These are phyloP conservation scores for Egretta garzetta DNA, from an alignment of 2,113 vertebrate genomes.

Conservation along the genomic window DNA sequence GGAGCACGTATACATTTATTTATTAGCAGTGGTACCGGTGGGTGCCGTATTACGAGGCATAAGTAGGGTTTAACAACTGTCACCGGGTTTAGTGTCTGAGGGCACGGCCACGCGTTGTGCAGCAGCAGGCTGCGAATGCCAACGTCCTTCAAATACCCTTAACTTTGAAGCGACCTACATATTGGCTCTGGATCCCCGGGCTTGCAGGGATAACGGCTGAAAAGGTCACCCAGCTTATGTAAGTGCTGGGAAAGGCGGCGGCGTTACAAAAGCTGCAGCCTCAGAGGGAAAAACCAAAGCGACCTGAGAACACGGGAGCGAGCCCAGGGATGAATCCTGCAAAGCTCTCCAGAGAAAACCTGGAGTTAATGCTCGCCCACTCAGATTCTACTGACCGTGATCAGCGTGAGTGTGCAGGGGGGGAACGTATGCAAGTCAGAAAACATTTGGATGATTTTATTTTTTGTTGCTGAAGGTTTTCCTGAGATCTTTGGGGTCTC, in stretches of 20 bases:
- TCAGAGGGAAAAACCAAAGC: background rate
- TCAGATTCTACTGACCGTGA: background rate
- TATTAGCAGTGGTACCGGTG: background rate
- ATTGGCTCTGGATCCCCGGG: background rate
- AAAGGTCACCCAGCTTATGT: conserved; percentile 26
- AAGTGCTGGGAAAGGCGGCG: background rate
- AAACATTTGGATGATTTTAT: background rate
- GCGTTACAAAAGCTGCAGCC: background rate
- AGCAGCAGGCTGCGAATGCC: background rate
- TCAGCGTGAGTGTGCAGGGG: rapidly evolving
- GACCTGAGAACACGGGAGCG: background rate
- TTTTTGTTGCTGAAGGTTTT: background rate
- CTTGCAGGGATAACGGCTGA: background rate
- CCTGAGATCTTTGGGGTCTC: background rate
- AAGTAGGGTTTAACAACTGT: background rate
- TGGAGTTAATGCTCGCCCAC: background rate
- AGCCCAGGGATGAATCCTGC: background rate
- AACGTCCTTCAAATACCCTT: background rate
- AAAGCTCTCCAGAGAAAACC: background rate
- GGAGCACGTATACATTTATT: background rate
- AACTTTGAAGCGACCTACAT: background rate
- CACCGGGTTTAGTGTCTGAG: background rate
- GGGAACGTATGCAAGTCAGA: rapidly evolving
- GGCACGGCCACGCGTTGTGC: rapidly evolving
- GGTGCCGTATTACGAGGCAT: background rate